phyloP scores from a whole-genome alignment of 2,797 vertebrate species.

The Hydrophis major region DNA sequence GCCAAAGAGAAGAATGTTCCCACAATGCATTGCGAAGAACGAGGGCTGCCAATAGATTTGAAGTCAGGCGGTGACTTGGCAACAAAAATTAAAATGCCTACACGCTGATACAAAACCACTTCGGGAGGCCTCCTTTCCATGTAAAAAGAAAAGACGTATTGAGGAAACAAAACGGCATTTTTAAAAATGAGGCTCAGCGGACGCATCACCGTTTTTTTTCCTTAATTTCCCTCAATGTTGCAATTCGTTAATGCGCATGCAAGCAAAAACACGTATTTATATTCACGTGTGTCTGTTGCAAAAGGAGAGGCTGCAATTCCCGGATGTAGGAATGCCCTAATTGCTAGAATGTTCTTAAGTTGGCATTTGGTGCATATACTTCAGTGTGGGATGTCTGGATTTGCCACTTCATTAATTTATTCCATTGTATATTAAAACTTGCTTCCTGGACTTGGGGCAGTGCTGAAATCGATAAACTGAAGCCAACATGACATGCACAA shows the following conservation, averaged over 20 bases:
- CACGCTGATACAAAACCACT: background rate
- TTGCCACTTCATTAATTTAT: too few species aligned
- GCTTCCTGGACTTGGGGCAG: too few species aligned
- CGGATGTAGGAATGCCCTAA: background rate
- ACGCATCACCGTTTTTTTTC: too few species aligned
- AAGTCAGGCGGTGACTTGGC: background rate
- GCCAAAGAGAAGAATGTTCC: constrained; percentile 54
- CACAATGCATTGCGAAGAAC: constrained; percentile 22
- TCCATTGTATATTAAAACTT: too few species aligned
- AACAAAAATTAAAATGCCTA: background rate
- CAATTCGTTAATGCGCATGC: background rate
- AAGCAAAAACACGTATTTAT: background rate
- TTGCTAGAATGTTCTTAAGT: too few species aligned
- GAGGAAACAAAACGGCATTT: background rate
- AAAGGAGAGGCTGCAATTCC: background rate
- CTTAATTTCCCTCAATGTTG: background rate
- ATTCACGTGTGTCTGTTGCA: too few species aligned
- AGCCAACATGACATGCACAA: background rate
- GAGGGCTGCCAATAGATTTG: background rate
- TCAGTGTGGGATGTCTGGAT: too few species aligned
- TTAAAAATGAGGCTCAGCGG: background rate
- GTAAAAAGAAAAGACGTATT: background rate
- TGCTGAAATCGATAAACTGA: background rate
- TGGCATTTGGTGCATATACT: too few species aligned
- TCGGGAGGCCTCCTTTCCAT: background rate